phyloP scores from a whole-genome alignment of 2,113 vertebrate species.

The Vidua macroura region DNA sequence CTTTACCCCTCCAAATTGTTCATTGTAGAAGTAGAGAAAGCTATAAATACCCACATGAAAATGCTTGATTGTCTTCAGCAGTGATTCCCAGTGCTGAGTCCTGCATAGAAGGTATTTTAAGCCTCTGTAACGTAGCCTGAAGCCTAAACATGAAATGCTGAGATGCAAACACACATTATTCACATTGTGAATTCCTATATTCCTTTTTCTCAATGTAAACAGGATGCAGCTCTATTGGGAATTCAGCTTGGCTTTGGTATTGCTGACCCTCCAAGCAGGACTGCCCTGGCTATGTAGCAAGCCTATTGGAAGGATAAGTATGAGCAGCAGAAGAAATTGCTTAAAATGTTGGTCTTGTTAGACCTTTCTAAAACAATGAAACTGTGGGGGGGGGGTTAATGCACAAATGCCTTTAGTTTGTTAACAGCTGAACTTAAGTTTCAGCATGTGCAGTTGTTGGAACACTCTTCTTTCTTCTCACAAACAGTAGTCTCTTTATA shows the following conservation, averaged over 20 bases:
- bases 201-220: not conserved
- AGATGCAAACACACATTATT: not conserved
- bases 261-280: not conserved
- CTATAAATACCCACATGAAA: constrained; percentile 1
- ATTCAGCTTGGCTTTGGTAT: not conserved
- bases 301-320: not conserved
- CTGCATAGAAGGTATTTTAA: not conserved
- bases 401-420: not conserved
- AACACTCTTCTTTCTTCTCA: not conserved
- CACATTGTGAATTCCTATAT: not conserved
- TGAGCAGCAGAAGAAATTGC: not conserved
- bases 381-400: not conserved
- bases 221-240: not conserved
- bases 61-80: not conserved
- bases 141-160: not conserved
- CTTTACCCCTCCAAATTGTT: not conserved
- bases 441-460: not conserved
- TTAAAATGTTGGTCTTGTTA: not conserved
- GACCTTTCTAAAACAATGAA: not conserved
- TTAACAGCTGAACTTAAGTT: not conserved
- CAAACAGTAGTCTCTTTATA: not conserved
- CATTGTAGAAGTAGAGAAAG: not conserved
- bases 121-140: not conserved
- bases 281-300: not conserved
- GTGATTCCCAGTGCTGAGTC: not conserved